Conservation (phyloP, 2,797 vertebrate genomes). For the Malurus splendens region DNA sequence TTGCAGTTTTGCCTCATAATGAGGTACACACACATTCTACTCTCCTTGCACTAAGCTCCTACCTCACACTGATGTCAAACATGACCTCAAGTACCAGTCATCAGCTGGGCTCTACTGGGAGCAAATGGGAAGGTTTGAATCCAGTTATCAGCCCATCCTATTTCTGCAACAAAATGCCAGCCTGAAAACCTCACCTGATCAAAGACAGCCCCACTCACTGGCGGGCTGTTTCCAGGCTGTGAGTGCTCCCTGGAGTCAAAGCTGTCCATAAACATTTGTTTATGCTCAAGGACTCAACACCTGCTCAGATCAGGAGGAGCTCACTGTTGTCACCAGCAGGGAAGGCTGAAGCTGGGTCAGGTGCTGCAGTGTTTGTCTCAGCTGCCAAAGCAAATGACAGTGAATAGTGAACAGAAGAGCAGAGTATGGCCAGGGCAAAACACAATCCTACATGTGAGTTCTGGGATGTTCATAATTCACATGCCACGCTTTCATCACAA, state of each 20-base stretch:
- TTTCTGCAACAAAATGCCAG: background rate
- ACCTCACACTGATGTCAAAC: slow-evolving; percentile 29
- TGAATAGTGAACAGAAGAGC: background rate
- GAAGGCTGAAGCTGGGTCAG: background rate
- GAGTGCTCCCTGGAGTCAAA: background rate
- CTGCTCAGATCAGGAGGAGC: background rate
- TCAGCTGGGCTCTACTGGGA: background rate
- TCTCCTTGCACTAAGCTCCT: background rate
- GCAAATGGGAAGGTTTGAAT: background rate
- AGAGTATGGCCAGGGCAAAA: background rate
- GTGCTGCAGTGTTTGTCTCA: background rate
- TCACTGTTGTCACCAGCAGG: background rate
- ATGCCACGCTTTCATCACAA: background rate
- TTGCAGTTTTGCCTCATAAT: slow-evolving; percentile 9
- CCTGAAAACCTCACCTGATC: background rate
- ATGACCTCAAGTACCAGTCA: slow-evolving; percentile 1
- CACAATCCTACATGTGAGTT: background rate
- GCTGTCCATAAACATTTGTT: background rate
- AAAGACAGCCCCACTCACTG: background rate
- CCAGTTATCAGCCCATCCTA: background rate
- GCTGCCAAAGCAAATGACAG: slow-evolving; percentile 18
- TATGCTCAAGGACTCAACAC: background rate
- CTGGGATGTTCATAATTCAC: background rate
- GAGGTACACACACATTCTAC: background rate
- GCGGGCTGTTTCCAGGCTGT: background rate